These are phyloP conservation scores for Lasioglossum calceatum DNA, from an alignment of 2,888 invertebrate species.

Conservation along the genomic window DNA sequence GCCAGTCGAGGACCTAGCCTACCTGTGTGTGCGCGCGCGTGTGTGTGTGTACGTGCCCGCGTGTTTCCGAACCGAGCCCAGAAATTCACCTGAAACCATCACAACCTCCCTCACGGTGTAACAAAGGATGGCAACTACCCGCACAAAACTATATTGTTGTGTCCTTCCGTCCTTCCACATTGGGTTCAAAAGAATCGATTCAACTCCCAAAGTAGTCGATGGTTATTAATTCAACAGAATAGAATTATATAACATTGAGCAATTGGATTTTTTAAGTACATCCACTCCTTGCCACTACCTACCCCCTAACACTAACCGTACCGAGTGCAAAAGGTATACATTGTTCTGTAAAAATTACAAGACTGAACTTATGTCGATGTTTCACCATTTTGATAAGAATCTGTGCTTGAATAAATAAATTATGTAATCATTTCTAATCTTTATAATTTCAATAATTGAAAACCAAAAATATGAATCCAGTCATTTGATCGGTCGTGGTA, in stretches of 20 bases:
- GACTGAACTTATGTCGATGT: too few species aligned
- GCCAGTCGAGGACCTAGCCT: constrained; percentile 9
- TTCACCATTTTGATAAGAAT: too few species aligned
- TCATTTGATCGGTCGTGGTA: too few species aligned
- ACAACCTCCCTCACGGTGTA: constrained; percentile 17
- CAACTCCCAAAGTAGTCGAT: neutral
- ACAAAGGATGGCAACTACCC: neutral
- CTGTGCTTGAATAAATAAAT: too few species aligned
- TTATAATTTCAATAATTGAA: too few species aligned
- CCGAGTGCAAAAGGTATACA: too few species aligned
- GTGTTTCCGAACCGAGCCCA: constrained; percentile 67
- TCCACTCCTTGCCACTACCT: neutral
- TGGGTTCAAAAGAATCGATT: neutral
- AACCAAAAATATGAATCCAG: too few species aligned
- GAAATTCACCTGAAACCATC: constrained; percentile 66
- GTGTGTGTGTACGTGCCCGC: constrained; percentile 51
- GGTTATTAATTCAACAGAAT: neutral
- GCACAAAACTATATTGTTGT: neutral
- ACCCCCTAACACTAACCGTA: too few species aligned
- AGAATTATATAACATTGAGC: neutral
- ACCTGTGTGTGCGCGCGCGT: neutral
- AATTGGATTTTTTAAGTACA: neutral
- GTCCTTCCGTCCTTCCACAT: neutral
- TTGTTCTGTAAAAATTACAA: too few species aligned
- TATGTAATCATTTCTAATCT: too few species aligned